phyloP scores from a whole-genome alignment of 2,113 vertebrate genomes.

The Dunckerocampus dactyliophorus region DNA sequence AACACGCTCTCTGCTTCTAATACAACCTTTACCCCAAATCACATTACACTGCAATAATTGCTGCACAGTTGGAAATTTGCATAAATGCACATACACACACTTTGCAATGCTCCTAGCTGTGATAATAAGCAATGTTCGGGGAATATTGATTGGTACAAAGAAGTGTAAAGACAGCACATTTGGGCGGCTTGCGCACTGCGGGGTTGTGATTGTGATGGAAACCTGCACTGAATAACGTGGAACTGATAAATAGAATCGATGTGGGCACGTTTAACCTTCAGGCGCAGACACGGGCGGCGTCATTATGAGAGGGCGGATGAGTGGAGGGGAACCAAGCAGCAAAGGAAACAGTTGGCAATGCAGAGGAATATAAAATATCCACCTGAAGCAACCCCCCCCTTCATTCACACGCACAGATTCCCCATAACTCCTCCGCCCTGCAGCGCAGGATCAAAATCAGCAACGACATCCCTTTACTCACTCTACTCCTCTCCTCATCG shows the following conservation, averaged over 20 bases:
- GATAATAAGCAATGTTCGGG: slow-evolving; percentile 29
- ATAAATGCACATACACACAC: slow-evolving; percentile 3
- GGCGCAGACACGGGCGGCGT: slow-evolving; percentile 29
- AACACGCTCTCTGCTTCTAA: background rate
- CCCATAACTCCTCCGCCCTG: slow-evolving; percentile 22
- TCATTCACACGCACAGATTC: slow-evolving; percentile 23
- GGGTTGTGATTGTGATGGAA: slow-evolving; percentile 21
- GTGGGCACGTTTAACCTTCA: slow-evolving; percentile 10
- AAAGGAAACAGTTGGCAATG: slow-evolving; percentile 40
- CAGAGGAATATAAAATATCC: slow-evolving; percentile 32
- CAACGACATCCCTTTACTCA: slow-evolving; percentile 3
- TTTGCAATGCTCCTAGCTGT: slow-evolving; percentile 24
- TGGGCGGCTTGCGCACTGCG: slow-evolving; percentile 27
- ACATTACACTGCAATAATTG: background rate
- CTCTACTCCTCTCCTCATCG: background rate
- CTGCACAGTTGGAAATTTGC: background rate
- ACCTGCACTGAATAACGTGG: slow-evolving; percentile 12
- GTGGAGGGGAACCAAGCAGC: slow-evolving; percentile 32
- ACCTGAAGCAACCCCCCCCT: slow-evolving; percentile 36
- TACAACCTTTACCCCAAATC: background rate
- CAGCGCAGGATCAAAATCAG: slow-evolving; percentile 14
- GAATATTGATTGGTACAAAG: slow-evolving; percentile 16
- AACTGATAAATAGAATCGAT: background rate
- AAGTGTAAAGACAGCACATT: slow-evolving; percentile 32
- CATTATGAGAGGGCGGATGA: slow-evolving; percentile 30